A percentile compares a stretch with the other conserved stretches of the same genome.
Evolutionary conservation across 2,888 invertebrate genomes (phyloP).

Genomic region (Caenorhabditis afra): DNA sequence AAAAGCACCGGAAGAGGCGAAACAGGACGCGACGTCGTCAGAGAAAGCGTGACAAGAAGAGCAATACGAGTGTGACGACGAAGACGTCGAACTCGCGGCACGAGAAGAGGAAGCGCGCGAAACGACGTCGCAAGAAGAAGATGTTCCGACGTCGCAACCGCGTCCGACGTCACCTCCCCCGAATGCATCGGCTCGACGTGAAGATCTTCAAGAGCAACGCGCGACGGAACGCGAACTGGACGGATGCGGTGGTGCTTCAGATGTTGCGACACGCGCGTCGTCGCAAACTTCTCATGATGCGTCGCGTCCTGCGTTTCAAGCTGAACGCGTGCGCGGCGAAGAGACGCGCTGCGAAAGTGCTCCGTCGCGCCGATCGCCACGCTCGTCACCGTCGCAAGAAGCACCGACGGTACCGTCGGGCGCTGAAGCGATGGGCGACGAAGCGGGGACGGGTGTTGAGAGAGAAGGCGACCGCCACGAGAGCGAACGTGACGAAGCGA

Average conservation of each 20-base stretch:
- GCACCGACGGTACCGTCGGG: constrained; percentile 23
- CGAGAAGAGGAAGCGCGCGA: constrained; percentile 2
- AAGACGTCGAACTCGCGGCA: constrained; percentile 1
- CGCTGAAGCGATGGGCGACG: neutral
- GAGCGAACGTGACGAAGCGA: too few species aligned
- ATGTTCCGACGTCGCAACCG: constrained; percentile 1
- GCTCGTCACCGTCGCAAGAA: constrained; percentile 22
- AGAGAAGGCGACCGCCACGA: neutral
- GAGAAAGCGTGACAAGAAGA: constrained; percentile 8
- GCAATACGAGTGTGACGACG: neutral
- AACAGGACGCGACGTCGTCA: neutral
- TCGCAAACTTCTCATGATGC: too few species aligned
- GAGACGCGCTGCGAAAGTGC: neutral
- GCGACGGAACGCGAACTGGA: neutral
- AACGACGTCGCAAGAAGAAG: constrained; percentile 7
- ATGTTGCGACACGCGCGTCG: neutral
- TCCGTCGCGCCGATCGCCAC: neutral
- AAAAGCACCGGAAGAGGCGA: neutral
- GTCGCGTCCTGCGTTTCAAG: neutral
- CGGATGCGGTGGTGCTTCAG: neutral
- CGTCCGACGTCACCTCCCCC: neutral
- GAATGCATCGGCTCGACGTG: neutral
- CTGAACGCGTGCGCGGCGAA: neutral
- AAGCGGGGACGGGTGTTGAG: neutral
- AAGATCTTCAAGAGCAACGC: neutral